A percentile compares a stretch with the other conserved stretches of the same genome.
These are phyloP conservation scores for Lasius platythorax DNA, from an alignment of 2,888 invertebrate genomes.

Conservation along the genomic window DNA sequence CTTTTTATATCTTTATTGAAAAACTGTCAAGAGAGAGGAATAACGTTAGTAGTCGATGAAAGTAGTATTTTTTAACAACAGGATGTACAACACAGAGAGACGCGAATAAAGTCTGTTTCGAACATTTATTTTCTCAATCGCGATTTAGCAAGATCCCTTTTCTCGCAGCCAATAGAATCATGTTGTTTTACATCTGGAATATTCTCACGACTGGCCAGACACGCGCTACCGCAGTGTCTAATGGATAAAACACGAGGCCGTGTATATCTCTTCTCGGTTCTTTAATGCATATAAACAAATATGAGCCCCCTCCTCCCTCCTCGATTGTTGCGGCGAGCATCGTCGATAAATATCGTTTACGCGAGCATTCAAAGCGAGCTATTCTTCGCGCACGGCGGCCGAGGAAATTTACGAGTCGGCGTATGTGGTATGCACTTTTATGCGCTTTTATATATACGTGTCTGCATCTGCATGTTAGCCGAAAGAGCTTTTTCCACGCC, in stretches of 20 bases:
- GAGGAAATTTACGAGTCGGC: slow-evolving; percentile 38
- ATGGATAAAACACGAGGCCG: slow-evolving; percentile 28
- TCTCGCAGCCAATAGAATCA: not conserved
- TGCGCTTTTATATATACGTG: no score
- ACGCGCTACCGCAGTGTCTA: not conserved
- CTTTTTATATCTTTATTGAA: not conserved
- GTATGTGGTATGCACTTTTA: not conserved
- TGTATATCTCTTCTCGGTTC: slow-evolving; percentile 14
- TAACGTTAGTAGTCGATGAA: slow-evolving; percentile 3
- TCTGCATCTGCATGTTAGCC: not conserved
- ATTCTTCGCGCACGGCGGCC: slow-evolving; percentile 18
- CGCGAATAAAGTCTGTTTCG: not conserved
- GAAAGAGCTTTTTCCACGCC: slow-evolving; percentile 45
- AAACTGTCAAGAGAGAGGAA: not conserved
- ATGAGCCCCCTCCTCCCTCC: not conserved
- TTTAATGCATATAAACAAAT: slow-evolving; percentile 40
- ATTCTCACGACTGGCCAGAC: not conserved
- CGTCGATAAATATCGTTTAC: slow-evolving; percentile 48
- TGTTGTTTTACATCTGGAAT: not conserved
- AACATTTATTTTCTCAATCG: not conserved
- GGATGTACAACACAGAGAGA: not conserved
- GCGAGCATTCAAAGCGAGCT: slow-evolving; percentile 40
- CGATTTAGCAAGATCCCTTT: not conserved
- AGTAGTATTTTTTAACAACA: not conserved
- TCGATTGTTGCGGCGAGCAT: slow-evolving; percentile 41